Percentiles rank a stretch among this genome's conserved stretches.
Conservation (phyloP, 2,113 vertebrate species). For the Pogonocichla stellata region DNA sequence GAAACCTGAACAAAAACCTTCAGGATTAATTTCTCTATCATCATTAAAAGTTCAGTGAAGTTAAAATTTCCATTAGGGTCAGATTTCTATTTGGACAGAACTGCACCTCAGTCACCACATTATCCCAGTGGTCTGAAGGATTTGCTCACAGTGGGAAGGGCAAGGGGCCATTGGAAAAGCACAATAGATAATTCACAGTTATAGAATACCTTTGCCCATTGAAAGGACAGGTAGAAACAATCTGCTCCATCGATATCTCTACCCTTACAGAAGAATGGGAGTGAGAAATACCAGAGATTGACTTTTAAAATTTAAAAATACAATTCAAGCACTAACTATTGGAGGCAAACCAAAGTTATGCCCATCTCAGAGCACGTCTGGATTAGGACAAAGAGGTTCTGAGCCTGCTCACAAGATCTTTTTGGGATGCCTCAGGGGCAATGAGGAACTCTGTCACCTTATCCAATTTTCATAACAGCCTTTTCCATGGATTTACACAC, state of each 20-base stretch:
- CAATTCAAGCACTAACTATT: neutral
- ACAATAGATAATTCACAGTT: neutral
- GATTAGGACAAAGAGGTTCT: neutral
- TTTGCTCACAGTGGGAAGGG: neutral
- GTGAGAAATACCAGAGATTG: neutral
- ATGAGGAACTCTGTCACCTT: neutral
- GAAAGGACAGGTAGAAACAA: neutral
- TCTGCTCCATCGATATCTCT: neutral
- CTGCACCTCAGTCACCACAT: neutral
- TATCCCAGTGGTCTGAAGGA: neutral
- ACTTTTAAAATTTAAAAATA: neutral
- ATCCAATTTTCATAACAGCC: neutral
- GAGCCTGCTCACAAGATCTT: neutral
- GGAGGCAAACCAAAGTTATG: neutral
- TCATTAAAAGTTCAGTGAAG: neutral
- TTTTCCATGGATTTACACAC: neutral
- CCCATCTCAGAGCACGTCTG: neutral
- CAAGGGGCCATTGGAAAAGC: neutral
- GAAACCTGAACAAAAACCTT: neutral
- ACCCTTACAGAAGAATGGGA: neutral
- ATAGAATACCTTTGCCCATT: neutral
- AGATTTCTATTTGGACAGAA: neutral
- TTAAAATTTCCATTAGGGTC: neutral
- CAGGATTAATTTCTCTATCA: neutral
- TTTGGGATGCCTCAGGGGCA: neutral